Percentiles rank a stretch among this genome's conserved stretches.
phyloP scores from a whole-genome alignment of 2,797 vertebrate genomes.

The Gobio occitaniae region DNA sequence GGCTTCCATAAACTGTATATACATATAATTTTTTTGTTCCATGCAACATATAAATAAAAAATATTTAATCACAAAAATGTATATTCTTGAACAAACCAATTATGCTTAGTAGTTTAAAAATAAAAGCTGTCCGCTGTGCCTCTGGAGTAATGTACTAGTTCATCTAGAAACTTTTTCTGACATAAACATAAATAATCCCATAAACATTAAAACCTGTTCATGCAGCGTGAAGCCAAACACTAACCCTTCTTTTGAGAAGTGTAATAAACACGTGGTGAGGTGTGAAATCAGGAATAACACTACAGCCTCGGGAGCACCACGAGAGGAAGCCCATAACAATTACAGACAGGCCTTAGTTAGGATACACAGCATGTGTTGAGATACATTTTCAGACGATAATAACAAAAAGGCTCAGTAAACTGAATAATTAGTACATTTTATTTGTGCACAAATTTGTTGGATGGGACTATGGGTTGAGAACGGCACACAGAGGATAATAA shows the following conservation, averaged over 20 bases:
- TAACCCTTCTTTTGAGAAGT: slow-evolving; percentile 4
- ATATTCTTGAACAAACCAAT: not conserved
- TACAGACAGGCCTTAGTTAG: not conserved
- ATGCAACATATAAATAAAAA: not conserved
- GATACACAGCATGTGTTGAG: slow-evolving; percentile 3
- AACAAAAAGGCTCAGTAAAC: slow-evolving; percentile 12
- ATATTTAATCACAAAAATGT: not conserved
- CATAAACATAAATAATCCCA: not conserved
- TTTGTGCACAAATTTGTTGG: not conserved
- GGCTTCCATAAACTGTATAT: not conserved
- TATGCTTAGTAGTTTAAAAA: not conserved
- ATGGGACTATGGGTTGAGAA: not conserved
- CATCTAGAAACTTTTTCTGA: not conserved
- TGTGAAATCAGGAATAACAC: slow-evolving; percentile 38
- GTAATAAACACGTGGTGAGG: slow-evolving; percentile 8
- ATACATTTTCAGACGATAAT: not conserved
- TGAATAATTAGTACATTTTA: slow-evolving; percentile 1
- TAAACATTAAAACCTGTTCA: not conserved
- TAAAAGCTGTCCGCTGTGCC: not conserved
- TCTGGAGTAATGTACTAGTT: not conserved
- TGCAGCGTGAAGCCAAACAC: slow-evolving; percentile 12
- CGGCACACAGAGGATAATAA: not conserved
- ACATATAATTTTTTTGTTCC: too few species aligned
- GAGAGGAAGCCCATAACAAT: not conserved
- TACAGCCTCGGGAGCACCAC: not conserved